Conservation (phyloP, 2,797 vertebrate genomes). For the Syngnathus acus region DNA sequence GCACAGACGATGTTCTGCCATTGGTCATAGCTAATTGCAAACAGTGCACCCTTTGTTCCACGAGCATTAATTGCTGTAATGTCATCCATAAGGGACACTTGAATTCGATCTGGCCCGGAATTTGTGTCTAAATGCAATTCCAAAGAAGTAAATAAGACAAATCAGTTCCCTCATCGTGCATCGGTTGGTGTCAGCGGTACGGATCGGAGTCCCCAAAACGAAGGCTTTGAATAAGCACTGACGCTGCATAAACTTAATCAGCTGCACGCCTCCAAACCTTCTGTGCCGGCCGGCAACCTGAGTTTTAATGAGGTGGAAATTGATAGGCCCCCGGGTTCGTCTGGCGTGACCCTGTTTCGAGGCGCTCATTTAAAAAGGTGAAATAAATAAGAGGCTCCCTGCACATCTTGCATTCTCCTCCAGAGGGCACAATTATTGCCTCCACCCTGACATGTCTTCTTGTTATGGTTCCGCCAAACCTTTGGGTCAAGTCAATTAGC, state of each 20-base stretch:
- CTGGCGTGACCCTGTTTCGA: constrained; percentile 60
- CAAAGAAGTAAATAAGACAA: not conserved
- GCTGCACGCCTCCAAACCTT: constrained; percentile 19
- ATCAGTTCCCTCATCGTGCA: not conserved
- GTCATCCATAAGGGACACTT: not conserved
- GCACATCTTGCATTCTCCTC: constrained; percentile 61
- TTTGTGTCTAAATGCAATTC: not conserved
- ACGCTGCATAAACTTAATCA: constrained; percentile 13
- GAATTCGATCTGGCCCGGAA: not conserved
- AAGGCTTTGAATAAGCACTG: constrained; percentile 13
- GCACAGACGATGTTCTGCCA: too few species aligned
- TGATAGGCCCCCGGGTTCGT: constrained; percentile 57
- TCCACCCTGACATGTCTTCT: constrained; percentile 64
- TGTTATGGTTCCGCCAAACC: constrained; percentile 72
- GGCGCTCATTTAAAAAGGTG: constrained; percentile 68
- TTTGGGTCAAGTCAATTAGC: constrained; percentile 82
- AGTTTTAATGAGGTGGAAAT: constrained; percentile 75
- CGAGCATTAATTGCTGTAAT: too few species aligned
- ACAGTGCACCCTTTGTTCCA: not conserved
- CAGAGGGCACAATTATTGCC: constrained; percentile 68
- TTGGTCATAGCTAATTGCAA: too few species aligned
- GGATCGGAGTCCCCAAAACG: constrained; percentile 5
- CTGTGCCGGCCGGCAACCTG: constrained; percentile 20
- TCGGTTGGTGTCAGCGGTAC: not conserved
- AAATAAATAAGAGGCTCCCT: constrained; percentile 72